Evolutionary conservation across 2,797 vertebrate genomes (phyloP), one percentile per base, ranked within the genome.

Genomic region (Amblyraja radiata): DNA sequence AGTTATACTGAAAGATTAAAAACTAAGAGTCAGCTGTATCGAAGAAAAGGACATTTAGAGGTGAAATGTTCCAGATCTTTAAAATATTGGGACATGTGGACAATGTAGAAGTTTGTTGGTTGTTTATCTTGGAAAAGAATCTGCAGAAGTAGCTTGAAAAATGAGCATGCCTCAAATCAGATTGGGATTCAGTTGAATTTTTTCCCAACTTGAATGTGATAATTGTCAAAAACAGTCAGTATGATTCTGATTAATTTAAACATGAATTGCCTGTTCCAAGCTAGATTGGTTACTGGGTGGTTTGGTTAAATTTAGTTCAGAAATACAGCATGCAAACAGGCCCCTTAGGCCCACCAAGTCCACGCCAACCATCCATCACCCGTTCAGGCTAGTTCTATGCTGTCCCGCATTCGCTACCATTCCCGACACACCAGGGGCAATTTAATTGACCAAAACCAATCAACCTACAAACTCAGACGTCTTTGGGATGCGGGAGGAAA

Each of bases 191-290:
- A 65, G 63, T 32, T 4, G 11, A n/a, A 77, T 78, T 78, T 78
- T n/a, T 36, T 36, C 16, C 16, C n/a, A 13, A 14, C 10, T 7
- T 28, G 10, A 13, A 5, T 39, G 32, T 79, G 36, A 16, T 79
- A 79, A 25, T 28, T 1, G 16, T 84, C 58, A 6, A 63, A 84
- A 63, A 11, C 7, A 83, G n/a, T 63, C 81, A 84, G 9, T 84
- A 36, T n/a, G 25, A 63, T 63, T 84, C 81, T 84, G 81, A 84
- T 63, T 84, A 84, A 63, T 25, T 25, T 54, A 84, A 83, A 84
- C 14, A 8, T 9, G 1, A 32, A 63, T 36, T 7, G 36, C 3
- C 58, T 61, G 10, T n/a, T 18, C 18, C 16, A 80, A 1, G 11
- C 54, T n/a, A 28, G 54, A 14, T 61, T 84, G 54, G 11, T n/a